Conservation (phyloP, 64 coral and sea anemone species). For the Acropora tenuis region DNA sequence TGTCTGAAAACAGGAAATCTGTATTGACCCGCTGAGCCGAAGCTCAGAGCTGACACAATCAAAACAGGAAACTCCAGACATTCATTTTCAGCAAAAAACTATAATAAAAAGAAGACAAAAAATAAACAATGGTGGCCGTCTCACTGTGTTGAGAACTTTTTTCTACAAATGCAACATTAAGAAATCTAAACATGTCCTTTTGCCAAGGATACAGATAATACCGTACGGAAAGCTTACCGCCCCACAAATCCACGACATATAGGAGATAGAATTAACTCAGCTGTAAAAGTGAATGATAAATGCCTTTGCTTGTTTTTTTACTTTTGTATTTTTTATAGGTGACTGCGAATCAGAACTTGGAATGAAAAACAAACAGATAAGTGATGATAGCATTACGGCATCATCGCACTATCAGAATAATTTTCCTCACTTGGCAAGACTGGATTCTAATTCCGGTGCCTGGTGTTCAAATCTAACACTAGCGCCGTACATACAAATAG, state of each 20-base stretch:
- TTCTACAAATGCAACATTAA: no score
- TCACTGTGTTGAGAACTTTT: no score
- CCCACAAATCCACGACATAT: no score
- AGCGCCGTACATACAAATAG: constrained; percentile 18
- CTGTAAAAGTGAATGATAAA: no score
- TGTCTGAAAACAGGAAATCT: not conserved
- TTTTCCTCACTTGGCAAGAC: constrained; percentile 4
- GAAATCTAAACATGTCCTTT: no score
- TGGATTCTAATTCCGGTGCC: not conserved
- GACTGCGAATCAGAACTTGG: not conserved
- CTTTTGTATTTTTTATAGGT: not conserved
- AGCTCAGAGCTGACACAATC: not conserved
- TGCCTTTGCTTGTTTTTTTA: no score
- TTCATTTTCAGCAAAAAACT: no score
- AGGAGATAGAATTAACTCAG: no score
- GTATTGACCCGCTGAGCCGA: not conserved
- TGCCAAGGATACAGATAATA: no score
- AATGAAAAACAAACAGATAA: not conserved
- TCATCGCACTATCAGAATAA: not conserved
- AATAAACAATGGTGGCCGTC: no score
- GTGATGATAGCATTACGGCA: not conserved
- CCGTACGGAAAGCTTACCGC: no score
- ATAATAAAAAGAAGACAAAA: no score
- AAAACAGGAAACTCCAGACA: not conserved
- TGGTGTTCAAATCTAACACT: not conserved